These are phyloP conservation scores for Diaphora mendica DNA, from an alignment of 2,888 invertebrate species.

Conservation along the genomic window DNA sequence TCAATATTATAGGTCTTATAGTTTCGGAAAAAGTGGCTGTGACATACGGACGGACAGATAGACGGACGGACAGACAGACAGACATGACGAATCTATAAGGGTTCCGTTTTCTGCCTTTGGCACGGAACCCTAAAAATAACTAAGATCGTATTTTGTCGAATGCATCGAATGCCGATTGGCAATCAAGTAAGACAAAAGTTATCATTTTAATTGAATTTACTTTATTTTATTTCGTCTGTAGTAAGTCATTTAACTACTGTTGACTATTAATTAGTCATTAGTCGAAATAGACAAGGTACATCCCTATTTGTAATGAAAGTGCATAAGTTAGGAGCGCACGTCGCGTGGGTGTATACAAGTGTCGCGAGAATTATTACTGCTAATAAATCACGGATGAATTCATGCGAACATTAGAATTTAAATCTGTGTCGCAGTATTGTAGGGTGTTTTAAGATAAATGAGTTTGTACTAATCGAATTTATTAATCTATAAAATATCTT, in stretches of 20 bases:
- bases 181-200: too few species aligned
- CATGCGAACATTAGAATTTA: not conserved
- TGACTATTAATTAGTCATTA: not conserved
- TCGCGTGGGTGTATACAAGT: slow-evolving; percentile 4
- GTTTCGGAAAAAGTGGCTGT: too few species aligned
- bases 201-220: not conserved
- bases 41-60: too few species aligned
- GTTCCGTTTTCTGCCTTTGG: too few species aligned
- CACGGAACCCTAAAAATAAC: too few species aligned
- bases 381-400: not conserved
- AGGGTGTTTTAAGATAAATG: not conserved
- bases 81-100: too few species aligned
- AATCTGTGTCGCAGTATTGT: not conserved
- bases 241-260: not conserved
- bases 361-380: not conserved
- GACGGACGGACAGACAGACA: too few species aligned
- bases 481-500: too few species aligned
- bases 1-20: too few species aligned
- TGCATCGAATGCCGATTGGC: too few species aligned
- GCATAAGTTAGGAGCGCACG: not conserved
- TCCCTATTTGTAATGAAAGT: slow-evolving; percentile 10
- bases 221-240: not conserved
- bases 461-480: not conserved
- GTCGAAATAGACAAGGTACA: not conserved
- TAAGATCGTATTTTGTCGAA: too few species aligned